Evolutionary conservation across 2,888 invertebrate genomes (phyloP).

Genomic region (Hirtodrosophila trivittata): DNA sequence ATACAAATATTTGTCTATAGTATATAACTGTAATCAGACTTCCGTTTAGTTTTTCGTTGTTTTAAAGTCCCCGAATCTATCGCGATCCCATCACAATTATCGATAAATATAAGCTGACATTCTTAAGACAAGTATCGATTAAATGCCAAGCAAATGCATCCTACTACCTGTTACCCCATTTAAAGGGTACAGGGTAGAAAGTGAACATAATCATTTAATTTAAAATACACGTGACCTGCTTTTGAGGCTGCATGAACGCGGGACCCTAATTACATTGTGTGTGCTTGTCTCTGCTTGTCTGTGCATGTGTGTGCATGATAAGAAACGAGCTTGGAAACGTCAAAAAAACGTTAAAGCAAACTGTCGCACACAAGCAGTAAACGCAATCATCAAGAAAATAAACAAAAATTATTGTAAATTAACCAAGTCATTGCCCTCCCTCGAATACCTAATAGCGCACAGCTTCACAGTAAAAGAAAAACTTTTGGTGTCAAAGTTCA

Average conservation of each 20-base stretch:
- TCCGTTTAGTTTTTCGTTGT: no score
- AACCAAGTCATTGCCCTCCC: constrained; percentile 3
- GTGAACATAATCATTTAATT: constrained; percentile 49
- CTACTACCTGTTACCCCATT: not conserved
- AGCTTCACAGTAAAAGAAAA: not conserved
- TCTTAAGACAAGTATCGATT: no score
- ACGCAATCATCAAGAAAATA: constrained; percentile 7
- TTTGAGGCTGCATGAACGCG: constrained; percentile 35
- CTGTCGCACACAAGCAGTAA: constrained; percentile 4
- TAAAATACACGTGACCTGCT: constrained; percentile 72
- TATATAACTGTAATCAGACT: no score
- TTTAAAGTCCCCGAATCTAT: no score
- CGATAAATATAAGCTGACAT: no score
- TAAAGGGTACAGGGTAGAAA: not conserved
- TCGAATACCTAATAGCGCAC: not conserved
- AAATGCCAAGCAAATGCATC: not conserved
- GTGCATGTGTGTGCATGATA: constrained; percentile 30
- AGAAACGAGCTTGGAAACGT: constrained; percentile 49
- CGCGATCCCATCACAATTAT: no score
- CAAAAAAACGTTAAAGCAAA: constrained; percentile 18
- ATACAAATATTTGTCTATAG: no score
- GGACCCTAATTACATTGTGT: constrained; percentile 44
- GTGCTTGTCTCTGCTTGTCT: constrained; percentile 18
- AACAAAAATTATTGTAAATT: constrained; percentile 12
- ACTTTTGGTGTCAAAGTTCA: constrained; percentile 43